Conservation (phyloP, 2,797 vertebrate genomes). For the Bufotes viridis region DNA sequence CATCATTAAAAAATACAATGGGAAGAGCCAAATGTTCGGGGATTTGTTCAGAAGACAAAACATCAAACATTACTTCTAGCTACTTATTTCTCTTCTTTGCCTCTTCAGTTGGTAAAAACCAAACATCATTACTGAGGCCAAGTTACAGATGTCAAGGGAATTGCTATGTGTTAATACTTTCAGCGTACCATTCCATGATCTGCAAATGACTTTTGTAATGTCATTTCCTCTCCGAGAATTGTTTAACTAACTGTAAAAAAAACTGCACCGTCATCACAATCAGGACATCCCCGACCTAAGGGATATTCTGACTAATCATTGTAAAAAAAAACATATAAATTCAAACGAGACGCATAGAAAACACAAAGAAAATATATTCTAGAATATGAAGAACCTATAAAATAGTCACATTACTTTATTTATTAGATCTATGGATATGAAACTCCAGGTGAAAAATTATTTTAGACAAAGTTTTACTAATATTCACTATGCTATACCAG, state of each 20-base stretch:
- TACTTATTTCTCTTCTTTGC: conserved; percentile 4
- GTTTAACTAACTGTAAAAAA: too few species aligned
- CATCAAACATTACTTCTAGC: conserved; percentile 29
- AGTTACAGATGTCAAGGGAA: conserved; percentile 25
- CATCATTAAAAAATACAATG: conserved; percentile 48
- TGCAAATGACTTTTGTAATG: background rate
- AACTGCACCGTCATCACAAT: background rate
- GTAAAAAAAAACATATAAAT: too few species aligned
- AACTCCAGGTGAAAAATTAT: too few species aligned
- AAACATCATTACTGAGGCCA: conserved; percentile 13
- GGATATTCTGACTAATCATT: background rate
- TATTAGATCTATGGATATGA: too few species aligned
- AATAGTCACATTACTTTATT: too few species aligned
- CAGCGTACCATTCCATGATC: background rate
- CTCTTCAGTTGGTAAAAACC: background rate
- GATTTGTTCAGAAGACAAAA: conserved; percentile 43
- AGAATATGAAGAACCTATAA: too few species aligned
- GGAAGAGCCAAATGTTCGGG: conserved; percentile 36
- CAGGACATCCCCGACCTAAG: background rate
- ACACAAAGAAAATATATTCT: too few species aligned
- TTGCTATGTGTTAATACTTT: background rate
- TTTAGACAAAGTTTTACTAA: too few species aligned
- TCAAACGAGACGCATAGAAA: too few species aligned
- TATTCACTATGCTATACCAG: too few species aligned
- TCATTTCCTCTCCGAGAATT: background rate